These are phyloP conservation scores for Pampus argenteus DNA, from an alignment of 2,797 vertebrate genomes.

Conservation along the genomic window DNA sequence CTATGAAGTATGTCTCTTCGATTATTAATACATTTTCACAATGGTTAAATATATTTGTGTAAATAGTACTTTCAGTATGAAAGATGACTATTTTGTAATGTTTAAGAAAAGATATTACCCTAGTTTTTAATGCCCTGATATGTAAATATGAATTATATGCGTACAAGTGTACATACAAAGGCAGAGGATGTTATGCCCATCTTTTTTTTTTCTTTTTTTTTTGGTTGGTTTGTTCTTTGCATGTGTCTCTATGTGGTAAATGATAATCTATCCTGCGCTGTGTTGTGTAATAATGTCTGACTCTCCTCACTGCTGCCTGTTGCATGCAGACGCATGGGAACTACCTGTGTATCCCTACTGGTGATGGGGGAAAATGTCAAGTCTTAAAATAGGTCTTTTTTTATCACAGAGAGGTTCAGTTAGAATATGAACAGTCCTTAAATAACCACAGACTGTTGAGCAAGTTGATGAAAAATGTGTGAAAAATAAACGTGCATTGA, in stretches of 20 bases:
- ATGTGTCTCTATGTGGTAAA: conserved; percentile 99
- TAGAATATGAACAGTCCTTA: conserved; percentile 81
- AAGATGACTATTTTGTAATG: conserved; percentile 99
- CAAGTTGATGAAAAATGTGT: conserved; percentile 80
- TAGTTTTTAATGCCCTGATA: conserved; percentile 95
- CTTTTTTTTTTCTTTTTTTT: too few relatives aligned
- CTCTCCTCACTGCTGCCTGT: conserved; percentile 89
- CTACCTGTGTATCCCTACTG: conserved; percentile 87
- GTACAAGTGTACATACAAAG: conserved; percentile 97
- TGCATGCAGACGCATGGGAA: conserved; percentile 90
- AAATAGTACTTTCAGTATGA: conserved; percentile 99
- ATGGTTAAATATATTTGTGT: conserved; percentile 90
- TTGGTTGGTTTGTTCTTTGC: conserved; percentile 90
- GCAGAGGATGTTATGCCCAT: conserved; percentile 90
- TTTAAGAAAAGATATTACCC: conserved; percentile 92
- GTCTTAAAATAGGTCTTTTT: conserved; percentile 87
- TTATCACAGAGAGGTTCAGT: conserved; percentile 79
- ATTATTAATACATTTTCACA: conserved; percentile 85
- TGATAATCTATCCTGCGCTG: conserved; percentile 89
- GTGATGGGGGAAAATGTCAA: conserved; percentile 85
- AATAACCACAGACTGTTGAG: conserved; percentile 82
- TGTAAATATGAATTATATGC: conserved; percentile 94
- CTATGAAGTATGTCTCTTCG: conserved; percentile 78
- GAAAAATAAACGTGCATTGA: conserved; percentile 84
- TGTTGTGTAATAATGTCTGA: conserved; percentile 87